Evolutionary conservation across 2,888 invertebrate species (phyloP).

Genomic region (Monochamus alternatus): DNA sequence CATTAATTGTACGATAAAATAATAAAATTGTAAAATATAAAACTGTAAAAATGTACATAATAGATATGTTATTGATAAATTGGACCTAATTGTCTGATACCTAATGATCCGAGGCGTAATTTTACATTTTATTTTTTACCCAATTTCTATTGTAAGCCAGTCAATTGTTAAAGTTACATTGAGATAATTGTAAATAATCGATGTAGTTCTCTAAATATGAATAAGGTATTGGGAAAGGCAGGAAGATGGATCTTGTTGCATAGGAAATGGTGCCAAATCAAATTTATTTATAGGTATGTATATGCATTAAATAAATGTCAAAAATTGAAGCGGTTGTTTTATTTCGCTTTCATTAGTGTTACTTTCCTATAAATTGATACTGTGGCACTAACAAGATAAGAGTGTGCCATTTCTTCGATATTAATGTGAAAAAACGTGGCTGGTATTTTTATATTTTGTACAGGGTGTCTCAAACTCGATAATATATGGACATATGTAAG

Average conservation of each 20-base stretch:
- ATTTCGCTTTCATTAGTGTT: not conserved
- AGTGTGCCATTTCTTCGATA: too few species aligned
- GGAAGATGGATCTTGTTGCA: slow-evolving; percentile 14
- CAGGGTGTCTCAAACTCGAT: too few species aligned
- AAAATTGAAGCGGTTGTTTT: slow-evolving; percentile 24
- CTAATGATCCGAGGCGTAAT: slow-evolving; percentile 14
- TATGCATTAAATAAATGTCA: slow-evolving; percentile 39
- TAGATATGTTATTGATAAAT: slow-evolving; percentile 22
- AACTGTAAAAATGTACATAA: slow-evolving; percentile 31
- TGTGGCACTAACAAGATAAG: too few species aligned
- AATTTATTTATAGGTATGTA: slow-evolving; percentile 40
- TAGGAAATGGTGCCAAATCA: slow-evolving; percentile 43
- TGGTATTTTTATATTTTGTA: too few species aligned
- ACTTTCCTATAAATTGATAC: too few species aligned
- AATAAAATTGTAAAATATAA: slow-evolving; percentile 18
- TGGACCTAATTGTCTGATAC: slow-evolving; percentile 11
- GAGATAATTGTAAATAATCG: slow-evolving; percentile 27
- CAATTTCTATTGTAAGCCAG: slow-evolving; percentile 31
- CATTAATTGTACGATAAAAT: slow-evolving; percentile 7
- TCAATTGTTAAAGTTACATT: slow-evolving; percentile 38
- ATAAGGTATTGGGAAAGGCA: not conserved
- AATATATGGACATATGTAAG: too few species aligned
- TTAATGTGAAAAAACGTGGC: too few species aligned
- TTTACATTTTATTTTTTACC: slow-evolving; percentile 34
- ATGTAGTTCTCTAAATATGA: slow-evolving; percentile 22